Conservation (phyloP, 2,888 invertebrate species). For the Nemotelus pantherinus region DNA sequence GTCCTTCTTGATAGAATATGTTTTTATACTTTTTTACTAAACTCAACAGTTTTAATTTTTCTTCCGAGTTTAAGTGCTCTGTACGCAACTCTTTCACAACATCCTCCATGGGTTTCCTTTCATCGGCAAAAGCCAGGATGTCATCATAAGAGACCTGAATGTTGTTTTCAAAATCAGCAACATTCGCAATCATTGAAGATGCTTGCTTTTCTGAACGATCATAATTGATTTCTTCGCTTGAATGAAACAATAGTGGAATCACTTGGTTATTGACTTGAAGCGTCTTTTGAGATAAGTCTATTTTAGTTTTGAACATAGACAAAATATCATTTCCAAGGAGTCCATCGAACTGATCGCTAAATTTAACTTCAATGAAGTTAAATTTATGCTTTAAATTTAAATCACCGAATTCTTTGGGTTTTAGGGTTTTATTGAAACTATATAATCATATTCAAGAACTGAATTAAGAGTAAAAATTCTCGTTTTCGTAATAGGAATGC, state of each 20-base stretch:
- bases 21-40: slow-evolving; percentile 4
- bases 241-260: neutral
- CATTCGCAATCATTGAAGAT: neutral
- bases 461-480: too few relatives aligned
- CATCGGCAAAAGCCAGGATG: too few relatives aligned
- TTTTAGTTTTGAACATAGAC: neutral
- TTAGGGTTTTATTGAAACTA: too few relatives aligned
- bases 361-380: slow-evolving; percentile 1
- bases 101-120: too few relatives aligned
- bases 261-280: slow-evolving; percentile 2
- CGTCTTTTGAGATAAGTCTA: slow-evolving; percentile 10
- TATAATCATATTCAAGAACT: too few relatives aligned
- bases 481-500: too few relatives aligned
- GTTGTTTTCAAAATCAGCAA: neutral
- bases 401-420: too few relatives aligned
- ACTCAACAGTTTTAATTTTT: neutral
- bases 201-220: neutral
- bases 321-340: slow-evolving; percentile 18
- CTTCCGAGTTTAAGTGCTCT: slow-evolving; percentile 17
- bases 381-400: neutral
- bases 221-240: slow-evolving; percentile 9
- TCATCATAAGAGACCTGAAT: too few relatives aligned
- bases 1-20: slow-evolving; percentile 28
- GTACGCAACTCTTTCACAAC: neutral
- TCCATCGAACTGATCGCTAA: slow-evolving; percentile 20